Base-by-base conservation (phyloP, 2,113 vertebrate genomes). In the Hippolais icterina region DNA sequence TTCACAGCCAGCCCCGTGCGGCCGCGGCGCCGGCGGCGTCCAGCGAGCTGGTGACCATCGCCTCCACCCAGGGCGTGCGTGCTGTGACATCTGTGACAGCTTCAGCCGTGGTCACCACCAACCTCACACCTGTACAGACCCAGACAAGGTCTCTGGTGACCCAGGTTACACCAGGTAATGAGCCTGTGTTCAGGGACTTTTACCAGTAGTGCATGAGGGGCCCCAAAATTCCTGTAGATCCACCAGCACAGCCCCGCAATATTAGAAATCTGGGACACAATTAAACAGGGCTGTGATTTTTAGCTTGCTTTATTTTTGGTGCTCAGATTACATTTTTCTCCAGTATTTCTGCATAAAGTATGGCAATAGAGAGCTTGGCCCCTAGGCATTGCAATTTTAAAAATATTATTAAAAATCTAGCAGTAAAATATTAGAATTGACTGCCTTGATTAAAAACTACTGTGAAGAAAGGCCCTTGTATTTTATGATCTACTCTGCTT, bases 1-100 rank as follows among this genome's bases (percentile, higher is more conserved):
- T 99, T 12, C 99, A 99, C 35, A 93, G 98, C 20, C 99, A 99
- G 86, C 99, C 99, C 91, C 98, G 98, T 61, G 47, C 98, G 1
- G 97, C 98, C 0, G 91, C 98, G 0, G 93, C 98, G 2, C 91
- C 98, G 3, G 93, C 98, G 0, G 96, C 98, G 7, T 97, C 98
- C 6, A 94, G 98, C 0, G 99, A 99, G 52, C 98, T 99, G 83
- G 98, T 99, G 44, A 98, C 99, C 72, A 98, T 99, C 70, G 98
- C 98, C 7, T 97, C 98, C 5, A 98, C 98, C 12, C 98, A 98
- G 89, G 98, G 98, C 5, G 98, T 99, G 8, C 97, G 99, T 29
- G 98, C 98, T 0, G 98, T 98, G 5, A 98, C 99, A 0, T 98
- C 99, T 0, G 99, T 98, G 59, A 99, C 98, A 0, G 98, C 98